Conservation (phyloP, 2,797 vertebrate genomes). For the Pangasius krempfi region DNA sequence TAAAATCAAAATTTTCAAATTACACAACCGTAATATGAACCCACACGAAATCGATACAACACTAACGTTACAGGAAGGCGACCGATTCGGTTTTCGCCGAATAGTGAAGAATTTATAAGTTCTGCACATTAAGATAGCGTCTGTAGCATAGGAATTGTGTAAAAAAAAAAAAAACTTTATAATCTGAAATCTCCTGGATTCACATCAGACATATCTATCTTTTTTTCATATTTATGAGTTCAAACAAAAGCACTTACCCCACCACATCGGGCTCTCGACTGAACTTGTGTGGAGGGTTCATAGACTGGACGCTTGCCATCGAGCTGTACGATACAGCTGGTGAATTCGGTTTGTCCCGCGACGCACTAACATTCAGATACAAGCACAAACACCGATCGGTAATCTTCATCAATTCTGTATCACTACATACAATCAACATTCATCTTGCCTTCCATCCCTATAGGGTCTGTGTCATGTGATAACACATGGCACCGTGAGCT, state of each 20-base stretch:
- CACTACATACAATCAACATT: not conserved
- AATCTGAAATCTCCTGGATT: no score
- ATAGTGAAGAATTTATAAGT: not conserved
- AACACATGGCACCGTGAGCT: not conserved
- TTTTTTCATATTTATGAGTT: not conserved
- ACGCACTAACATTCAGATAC: not conserved
- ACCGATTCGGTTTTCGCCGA: not conserved
- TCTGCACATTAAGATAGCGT: not conserved
- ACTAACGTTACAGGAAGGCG: not conserved
- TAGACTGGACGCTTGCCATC: slow-evolving; percentile 6
- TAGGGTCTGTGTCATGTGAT: not conserved
- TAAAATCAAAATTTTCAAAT: not conserved
- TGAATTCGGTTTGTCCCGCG: not conserved
- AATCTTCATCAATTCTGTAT: not conserved
- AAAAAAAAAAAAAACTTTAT: no score
- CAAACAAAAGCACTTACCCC: not conserved
- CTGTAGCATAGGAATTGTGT: not conserved
- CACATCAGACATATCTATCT: not conserved
- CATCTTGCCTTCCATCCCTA: no score
- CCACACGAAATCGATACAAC: not conserved
- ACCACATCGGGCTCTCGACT: not conserved
- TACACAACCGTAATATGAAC: not conserved
- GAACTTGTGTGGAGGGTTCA: not conserved
- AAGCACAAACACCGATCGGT: not conserved
- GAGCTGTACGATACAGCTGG: slow-evolving; percentile 8